Conservation (phyloP, 2,888 invertebrate species). For the Tricholauxania praeusta region DNA sequence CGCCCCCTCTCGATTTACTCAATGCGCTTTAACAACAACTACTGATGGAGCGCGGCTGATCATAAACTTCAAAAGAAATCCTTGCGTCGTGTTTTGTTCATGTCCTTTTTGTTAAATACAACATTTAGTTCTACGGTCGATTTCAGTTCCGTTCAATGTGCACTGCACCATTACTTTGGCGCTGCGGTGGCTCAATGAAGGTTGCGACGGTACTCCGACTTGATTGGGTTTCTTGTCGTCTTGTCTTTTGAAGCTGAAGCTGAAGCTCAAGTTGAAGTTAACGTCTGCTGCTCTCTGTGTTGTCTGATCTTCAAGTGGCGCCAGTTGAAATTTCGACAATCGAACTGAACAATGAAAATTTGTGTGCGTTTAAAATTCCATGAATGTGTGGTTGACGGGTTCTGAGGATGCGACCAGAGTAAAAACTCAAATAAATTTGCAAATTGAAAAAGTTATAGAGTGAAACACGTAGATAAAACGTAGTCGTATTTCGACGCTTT, state of each 20-base stretch:
- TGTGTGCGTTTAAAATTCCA: slow-evolving; percentile 44
- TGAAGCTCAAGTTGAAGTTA: too few relatives aligned
- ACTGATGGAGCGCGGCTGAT: slow-evolving; percentile 23
- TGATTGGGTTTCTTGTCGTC: slow-evolving; percentile 41
- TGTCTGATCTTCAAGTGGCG: slow-evolving; percentile 65
- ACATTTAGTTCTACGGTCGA: slow-evolving; percentile 28
- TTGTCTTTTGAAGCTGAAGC: slow-evolving; percentile 27
- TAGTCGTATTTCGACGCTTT: too few relatives aligned
- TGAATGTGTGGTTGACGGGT: slow-evolving; percentile 22
- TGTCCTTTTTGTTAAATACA: slow-evolving; percentile 46
- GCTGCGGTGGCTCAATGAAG: slow-evolving; percentile 10
- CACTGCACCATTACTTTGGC: slow-evolving; percentile 40
- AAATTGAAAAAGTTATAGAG: too few relatives aligned
- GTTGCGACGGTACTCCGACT: slow-evolving; percentile 17
- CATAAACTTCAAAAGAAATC: slow-evolving; percentile 45
- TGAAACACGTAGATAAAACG: too few relatives aligned
- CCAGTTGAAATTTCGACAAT: slow-evolving; percentile 60
- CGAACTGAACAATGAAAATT: slow-evolving; percentile 48
- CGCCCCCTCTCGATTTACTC: too few relatives aligned
- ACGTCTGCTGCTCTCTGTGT: slow-evolving; percentile 27
- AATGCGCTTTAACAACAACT: too few relatives aligned
- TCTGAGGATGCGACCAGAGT: background rate
- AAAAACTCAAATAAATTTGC: background rate
- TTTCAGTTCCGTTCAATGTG: slow-evolving; percentile 24
- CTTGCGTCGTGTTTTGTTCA: slow-evolving; percentile 52